Evolutionary conservation across 1,140 invertebrate species (phyloP).

Genomic region (Pantala flavescens): DNA sequence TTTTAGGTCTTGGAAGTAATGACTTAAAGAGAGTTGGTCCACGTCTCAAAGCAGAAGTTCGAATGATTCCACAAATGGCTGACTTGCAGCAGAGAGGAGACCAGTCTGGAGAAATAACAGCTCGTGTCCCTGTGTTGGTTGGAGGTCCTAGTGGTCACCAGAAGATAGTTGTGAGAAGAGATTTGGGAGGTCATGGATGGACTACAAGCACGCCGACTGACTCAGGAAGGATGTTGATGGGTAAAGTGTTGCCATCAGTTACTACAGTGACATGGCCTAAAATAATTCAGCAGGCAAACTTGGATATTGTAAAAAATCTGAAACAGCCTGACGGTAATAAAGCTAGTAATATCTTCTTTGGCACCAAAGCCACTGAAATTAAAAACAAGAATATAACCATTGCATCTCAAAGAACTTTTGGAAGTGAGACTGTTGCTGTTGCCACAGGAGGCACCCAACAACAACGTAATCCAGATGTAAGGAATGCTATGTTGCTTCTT

Average conservation of each 20-base stretch:
- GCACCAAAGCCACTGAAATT: background rate
- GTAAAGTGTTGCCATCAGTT: background rate
- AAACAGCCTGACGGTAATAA: background rate
- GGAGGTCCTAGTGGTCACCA: background rate
- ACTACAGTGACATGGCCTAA: background rate
- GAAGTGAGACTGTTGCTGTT: background rate
- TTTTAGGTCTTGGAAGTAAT: background rate
- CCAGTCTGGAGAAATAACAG: background rate
- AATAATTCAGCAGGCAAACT: background rate
- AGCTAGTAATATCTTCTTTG: background rate
- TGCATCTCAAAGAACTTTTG: background rate
- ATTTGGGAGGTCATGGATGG: background rate
- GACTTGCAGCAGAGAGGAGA: background rate
- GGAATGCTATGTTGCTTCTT: slow-evolving; percentile 1
- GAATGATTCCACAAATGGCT: background rate
- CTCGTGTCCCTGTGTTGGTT: background rate
- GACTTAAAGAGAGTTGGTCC: background rate
- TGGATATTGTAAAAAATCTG: background rate
- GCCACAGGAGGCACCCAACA: background rate
- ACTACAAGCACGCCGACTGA: background rate
- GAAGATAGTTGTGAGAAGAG: background rate
- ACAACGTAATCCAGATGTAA: background rate
- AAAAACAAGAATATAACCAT: background rate
- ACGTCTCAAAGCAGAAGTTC: background rate
- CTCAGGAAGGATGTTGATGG: background rate